Conservation (phyloP, 2,797 vertebrate genomes). For the Chaetophractus vellerosus region DNA sequence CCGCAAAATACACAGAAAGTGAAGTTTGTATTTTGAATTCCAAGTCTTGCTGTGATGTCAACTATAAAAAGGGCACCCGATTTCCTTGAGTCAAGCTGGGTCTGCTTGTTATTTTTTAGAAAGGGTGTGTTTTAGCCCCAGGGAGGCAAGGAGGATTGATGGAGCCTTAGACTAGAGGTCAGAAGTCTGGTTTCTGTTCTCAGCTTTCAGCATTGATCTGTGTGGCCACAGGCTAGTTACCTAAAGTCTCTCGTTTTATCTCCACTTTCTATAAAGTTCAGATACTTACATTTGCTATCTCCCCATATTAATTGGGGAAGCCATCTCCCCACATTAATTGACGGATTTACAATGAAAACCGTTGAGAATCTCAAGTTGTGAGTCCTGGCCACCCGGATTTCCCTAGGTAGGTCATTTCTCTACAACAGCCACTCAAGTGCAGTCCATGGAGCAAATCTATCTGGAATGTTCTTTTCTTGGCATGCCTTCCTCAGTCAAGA, state of each 20-base stretch:
- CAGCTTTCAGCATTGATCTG: conserved; percentile 70
- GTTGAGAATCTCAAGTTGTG: not conserved
- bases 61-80: not conserved
- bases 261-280: conserved; percentile 4
- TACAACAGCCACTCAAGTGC: not conserved
- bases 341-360: not conserved
- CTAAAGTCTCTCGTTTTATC: conserved; percentile 49
- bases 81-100: conserved; percentile 3
- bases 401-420: accelerated
- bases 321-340: not conserved
- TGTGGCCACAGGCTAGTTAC: conserved; percentile 47
- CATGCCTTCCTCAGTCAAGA: not conserved
- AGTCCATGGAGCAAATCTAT: accelerated
- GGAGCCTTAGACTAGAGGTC: conserved; percentile 26
- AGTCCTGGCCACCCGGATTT: not conserved
- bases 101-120: conserved; percentile 19
- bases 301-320: not conserved
- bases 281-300: not conserved
- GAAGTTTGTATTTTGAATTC: conserved; percentile 61
- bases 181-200: conserved; percentile 75
- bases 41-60: conserved; percentile 60
- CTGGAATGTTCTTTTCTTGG: not conserved
- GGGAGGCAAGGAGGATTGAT: conserved; percentile 65
- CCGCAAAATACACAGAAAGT: not conserved
- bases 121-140: conserved; percentile 37